Conservation (phyloP, 1,140 invertebrate genomes). For the Trichonephila clavata region DNA sequence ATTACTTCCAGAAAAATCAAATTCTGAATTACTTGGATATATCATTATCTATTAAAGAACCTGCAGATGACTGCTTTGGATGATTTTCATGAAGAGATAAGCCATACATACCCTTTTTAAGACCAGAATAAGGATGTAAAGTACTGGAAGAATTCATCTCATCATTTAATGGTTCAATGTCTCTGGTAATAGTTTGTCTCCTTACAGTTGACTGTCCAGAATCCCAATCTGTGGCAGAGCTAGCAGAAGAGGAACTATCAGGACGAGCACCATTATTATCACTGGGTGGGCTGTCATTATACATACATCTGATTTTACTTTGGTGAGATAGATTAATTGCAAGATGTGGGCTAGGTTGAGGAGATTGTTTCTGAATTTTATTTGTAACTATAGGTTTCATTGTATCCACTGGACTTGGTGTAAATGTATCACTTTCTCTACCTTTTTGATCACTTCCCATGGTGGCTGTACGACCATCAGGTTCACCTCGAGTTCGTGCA, state of each 20-base stretch:
- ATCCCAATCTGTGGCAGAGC: constrained; percentile 90
- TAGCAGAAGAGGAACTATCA: constrained; percentile 84
- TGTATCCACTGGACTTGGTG: constrained; percentile 90
- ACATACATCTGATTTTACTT: constrained; percentile 80
- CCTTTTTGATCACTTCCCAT: constrained; percentile 81
- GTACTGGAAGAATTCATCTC: constrained; percentile 7
- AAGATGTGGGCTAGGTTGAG: constrained; percentile 80
- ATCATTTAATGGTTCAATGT: constrained; percentile 30
- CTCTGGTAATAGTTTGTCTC: constrained; percentile 80
- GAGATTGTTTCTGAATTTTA: constrained; percentile 79
- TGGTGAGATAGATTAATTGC: constrained; percentile 81
- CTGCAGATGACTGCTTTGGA: background rate
- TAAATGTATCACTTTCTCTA: constrained; percentile 92
- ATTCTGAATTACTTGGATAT: constrained; percentile 77
- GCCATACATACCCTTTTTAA: constrained; percentile 49
- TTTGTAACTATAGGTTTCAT: constrained; percentile 77
- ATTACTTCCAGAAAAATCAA: constrained; percentile 82
- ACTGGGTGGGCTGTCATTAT: constrained; percentile 79
- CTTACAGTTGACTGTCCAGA: constrained; percentile 89
- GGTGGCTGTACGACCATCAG: constrained; percentile 91
- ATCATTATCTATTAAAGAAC: constrained; percentile 12
- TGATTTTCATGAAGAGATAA: constrained; percentile 11
- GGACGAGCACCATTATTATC: constrained; percentile 78
- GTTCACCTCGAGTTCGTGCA: constrained; percentile 92
- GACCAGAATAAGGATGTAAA: constrained; percentile 11